A percentile compares a stretch with the other conserved stretches of the same genome.
Evolutionary conservation across 2,113 vertebrate species (phyloP).

Genomic region (Antechinus flavipes): DNA sequence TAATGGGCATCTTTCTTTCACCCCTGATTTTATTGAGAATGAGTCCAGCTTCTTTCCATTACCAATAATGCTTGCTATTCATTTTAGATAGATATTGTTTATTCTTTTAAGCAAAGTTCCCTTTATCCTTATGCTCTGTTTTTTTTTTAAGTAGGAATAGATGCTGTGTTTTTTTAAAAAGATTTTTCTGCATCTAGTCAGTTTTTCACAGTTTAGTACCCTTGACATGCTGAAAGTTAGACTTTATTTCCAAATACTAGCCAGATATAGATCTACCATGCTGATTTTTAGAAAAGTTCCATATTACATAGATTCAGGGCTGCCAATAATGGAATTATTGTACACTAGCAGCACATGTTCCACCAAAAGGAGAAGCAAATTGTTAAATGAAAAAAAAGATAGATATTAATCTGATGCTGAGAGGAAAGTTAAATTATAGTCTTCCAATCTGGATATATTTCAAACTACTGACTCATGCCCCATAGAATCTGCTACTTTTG

Average conservation of each 20-base stretch:
- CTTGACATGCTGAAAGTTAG: slow-evolving; percentile 40
- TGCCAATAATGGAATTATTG: slow-evolving; percentile 61
- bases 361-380: slow-evolving; percentile 62
- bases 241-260: slow-evolving; percentile 63
- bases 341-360: slow-evolving; percentile 58
- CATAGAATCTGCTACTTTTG: background rate
- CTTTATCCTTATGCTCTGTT: too few species aligned
- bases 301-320: slow-evolving; percentile 60
- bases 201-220: slow-evolving; percentile 35
- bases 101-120: too few species aligned
- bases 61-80: too few species aligned
- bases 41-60: too few species aligned
- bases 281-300: slow-evolving; percentile 67
- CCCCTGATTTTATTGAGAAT: too few species aligned
- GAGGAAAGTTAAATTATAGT: background rate
- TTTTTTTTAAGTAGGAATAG: too few species aligned
- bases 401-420: background rate
- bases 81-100: too few species aligned
- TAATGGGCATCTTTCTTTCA: too few species aligned
- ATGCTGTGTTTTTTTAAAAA: too few species aligned
- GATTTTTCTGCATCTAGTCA: background rate
- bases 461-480: background rate
- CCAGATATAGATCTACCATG: slow-evolving; percentile 48
- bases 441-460: background rate
- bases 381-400: background rate